These are phyloP conservation scores for Rhagonycha fulva DNA, from an alignment of 2,888 invertebrate species.

Conservation along the genomic window DNA sequence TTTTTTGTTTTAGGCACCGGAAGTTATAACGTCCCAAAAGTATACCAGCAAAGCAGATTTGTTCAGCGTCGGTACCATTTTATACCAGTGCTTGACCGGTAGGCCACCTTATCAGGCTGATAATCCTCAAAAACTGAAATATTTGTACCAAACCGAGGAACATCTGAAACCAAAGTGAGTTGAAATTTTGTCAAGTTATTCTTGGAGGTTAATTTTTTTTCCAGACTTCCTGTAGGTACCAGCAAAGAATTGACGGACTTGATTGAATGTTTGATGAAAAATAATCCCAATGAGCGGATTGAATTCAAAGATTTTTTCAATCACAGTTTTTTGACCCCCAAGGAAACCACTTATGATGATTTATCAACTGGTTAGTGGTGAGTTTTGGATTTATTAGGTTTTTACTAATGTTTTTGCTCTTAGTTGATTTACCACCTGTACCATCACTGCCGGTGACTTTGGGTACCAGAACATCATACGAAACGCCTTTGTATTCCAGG, in stretches of 20 bases:
- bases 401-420: not conserved
- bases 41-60: conserved; percentile 99
- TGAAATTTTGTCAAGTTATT: not conserved
- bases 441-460: conserved; percentile 43
- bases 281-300: conserved; percentile 94
- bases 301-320: conserved; percentile 95
- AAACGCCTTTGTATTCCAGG: conserved; percentile 12
- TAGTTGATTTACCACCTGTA: conserved; percentile 40
- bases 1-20: conserved; percentile 77
- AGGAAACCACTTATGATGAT: conserved; percentile 41
- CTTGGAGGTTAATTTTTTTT: conserved; percentile 39
- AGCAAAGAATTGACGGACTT: conserved; percentile 88
- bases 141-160: conserved; percentile 94
- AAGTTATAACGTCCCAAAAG: conserved; percentile 98
- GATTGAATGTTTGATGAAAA: conserved; percentile 81
- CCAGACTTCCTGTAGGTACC: conserved; percentile 91
- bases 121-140: conserved; percentile 95
- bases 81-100: conserved; percentile 87
- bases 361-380: conserved; percentile 24
- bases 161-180: conserved; percentile 88
- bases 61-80: conserved; percentile 98
- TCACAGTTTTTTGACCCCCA: conserved; percentile 86
- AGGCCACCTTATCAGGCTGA: conserved; percentile 98
- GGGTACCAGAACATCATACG: conserved; percentile 37
- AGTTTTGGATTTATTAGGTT: not conserved